Percentiles rank a stretch among this genome's conserved stretches.
These are phyloP conservation scores for Hyperoodon ampullatus DNA, from an alignment of 2,113 vertebrate species.

Conservation along the genomic window DNA sequence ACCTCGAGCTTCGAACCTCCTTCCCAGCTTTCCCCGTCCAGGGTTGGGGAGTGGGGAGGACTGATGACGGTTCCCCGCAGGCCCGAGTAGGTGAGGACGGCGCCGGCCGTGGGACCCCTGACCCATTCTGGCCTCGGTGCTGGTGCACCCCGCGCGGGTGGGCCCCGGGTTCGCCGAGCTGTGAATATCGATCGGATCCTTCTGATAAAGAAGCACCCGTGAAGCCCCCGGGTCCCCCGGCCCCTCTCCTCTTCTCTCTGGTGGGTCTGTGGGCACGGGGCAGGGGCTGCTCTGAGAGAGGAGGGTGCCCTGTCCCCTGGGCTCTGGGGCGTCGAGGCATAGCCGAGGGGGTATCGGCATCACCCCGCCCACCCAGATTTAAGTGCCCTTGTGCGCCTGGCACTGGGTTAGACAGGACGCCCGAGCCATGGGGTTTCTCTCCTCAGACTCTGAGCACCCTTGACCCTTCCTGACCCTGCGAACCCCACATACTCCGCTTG, in stretches of 20 bases:
- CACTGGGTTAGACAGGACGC: background rate
- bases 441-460: too few relatives aligned
- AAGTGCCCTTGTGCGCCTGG: background rate
- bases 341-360: too few relatives aligned
- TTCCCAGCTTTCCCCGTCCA: background rate
- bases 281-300: background rate
- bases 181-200: too few relatives aligned
- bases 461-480: too few relatives aligned
- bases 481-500: too few relatives aligned
- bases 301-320: background rate
- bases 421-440: too few relatives aligned
- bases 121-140: background rate
- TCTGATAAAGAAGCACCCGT: too few relatives aligned
- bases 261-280: too few relatives aligned
- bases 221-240: too few relatives aligned
- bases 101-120: background rate
- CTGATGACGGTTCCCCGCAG: background rate
- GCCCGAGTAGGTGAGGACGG: background rate
- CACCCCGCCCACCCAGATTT: too few relatives aligned
- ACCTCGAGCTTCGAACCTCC: background rate
- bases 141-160: background rate
- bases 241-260: too few relatives aligned
- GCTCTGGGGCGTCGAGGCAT: background rate
- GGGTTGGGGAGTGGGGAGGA: background rate
- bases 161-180: too few relatives aligned